These are phyloP conservation scores for Cathartes aura DNA, from an alignment of 2,113 vertebrate species.

Conservation along the genomic window DNA sequence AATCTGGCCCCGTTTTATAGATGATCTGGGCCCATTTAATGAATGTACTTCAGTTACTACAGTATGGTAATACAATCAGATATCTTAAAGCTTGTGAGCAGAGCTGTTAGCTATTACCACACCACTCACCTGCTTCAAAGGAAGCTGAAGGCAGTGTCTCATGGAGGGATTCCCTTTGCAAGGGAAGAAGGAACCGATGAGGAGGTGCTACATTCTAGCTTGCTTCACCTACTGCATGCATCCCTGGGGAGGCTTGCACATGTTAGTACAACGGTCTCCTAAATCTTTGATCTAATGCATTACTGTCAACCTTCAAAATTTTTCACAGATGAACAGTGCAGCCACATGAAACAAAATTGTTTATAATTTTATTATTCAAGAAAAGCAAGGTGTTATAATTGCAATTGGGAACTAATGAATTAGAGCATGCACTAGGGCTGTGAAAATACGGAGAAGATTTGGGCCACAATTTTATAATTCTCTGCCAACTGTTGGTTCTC, in stretches of 20 bases:
- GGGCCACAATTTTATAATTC: background rate
- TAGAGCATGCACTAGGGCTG: background rate
- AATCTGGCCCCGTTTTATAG: background rate
- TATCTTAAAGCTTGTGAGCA: background rate
- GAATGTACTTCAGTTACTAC: background rate
- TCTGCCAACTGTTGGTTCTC: background rate
- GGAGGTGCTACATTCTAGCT: background rate
- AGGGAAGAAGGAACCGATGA: background rate
- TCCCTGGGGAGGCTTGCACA: background rate
- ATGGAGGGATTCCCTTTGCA: background rate
- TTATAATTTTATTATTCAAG: background rate
- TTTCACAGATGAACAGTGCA: background rate
- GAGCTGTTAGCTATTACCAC: background rate
- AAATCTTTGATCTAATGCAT: background rate
- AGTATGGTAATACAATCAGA: background rate
- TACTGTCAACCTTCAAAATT: background rate
- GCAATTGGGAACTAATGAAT: background rate
- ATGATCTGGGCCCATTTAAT: background rate
- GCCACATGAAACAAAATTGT: background rate
- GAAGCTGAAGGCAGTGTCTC: background rate
- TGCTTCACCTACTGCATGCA: background rate
- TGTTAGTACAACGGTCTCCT: background rate
- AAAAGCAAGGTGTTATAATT: background rate
- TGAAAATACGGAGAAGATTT: background rate
- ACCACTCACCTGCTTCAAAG: accelerated